These are phyloP conservation scores for Anthopleura xanthogrammica DNA, from an alignment of 92 coral and sea anemone genomes.

Conservation along the genomic window DNA sequence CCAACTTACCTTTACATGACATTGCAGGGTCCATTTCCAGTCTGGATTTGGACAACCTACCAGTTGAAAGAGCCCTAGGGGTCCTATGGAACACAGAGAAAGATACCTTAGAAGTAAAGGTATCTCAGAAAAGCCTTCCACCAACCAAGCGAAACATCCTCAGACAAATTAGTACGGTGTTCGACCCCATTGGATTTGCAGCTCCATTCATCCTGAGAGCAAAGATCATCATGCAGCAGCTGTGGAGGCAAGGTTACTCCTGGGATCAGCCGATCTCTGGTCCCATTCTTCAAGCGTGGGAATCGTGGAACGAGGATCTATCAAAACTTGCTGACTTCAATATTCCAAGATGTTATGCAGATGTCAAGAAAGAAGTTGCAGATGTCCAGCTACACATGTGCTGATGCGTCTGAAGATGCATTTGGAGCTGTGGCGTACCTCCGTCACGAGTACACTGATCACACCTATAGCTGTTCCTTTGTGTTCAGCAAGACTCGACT, in stretches of 20 bases:
- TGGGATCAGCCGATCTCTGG: slow-evolving; percentile 40
- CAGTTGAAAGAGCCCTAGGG: too few relatives aligned
- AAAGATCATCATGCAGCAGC: slow-evolving; percentile 42
- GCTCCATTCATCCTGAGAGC: slow-evolving; percentile 46
- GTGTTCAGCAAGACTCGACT: too few relatives aligned
- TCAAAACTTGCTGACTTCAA: slow-evolving; percentile 29
- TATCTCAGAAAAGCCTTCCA: slow-evolving; percentile 24
- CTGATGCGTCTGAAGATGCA: too few relatives aligned
- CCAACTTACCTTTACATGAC: slow-evolving; percentile 27
- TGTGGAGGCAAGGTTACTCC: slow-evolving; percentile 34
- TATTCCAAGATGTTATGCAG: slow-evolving; percentile 43
- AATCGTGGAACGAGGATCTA: slow-evolving; percentile 39
- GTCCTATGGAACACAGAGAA: too few relatives aligned
- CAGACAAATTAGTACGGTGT: slow-evolving; percentile 27
- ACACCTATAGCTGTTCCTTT: too few relatives aligned
- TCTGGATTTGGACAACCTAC: too few relatives aligned
- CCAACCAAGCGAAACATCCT: slow-evolving; percentile 39
- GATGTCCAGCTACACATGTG: too few relatives aligned
- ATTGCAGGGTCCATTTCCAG: too few relatives aligned
- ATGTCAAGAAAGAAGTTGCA: too few relatives aligned
- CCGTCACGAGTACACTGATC: too few relatives aligned
- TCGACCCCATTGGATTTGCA: slow-evolving; percentile 46
- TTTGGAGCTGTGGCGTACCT: too few relatives aligned
- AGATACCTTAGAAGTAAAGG: too few relatives aligned
- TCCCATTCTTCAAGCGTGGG: slow-evolving; percentile 47